These are phyloP conservation scores for Aproaerema taeniolella DNA, from an alignment of 2,888 invertebrate species.

Conservation along the genomic window DNA sequence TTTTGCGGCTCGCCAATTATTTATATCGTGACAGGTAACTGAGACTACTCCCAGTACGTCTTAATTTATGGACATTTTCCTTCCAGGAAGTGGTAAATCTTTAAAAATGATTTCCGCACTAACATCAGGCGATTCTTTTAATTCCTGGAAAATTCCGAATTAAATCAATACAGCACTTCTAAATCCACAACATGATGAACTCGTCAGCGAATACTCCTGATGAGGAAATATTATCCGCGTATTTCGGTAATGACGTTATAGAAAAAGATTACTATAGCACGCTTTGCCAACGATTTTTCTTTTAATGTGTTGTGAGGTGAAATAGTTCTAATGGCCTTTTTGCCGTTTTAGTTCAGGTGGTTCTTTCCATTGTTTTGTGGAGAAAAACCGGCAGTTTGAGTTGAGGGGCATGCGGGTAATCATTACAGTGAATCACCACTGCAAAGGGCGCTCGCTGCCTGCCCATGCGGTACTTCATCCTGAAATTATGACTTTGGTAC, in stretches of 20 bases:
- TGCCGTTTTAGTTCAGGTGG: constrained; percentile 45
- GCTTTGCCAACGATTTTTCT: constrained; percentile 9
- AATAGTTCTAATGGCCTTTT: constrained; percentile 38
- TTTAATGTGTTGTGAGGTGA: constrained; percentile 14
- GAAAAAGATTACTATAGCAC: constrained; percentile 4
- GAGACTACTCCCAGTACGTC: constrained; percentile 50
- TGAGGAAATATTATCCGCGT: no score
- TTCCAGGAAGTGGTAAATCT: constrained; percentile 26
- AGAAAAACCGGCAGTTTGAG: constrained; percentile 21
- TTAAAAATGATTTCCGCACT: neutral
- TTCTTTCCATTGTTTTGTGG: constrained; percentile 27
- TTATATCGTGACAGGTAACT: constrained; percentile 57
- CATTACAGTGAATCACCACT: constrained; percentile 61
- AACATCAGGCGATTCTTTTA: no score
- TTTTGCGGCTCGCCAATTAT: constrained; percentile 59
- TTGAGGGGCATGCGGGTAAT: constrained; percentile 30
- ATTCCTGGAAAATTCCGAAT: no score
- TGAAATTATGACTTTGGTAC: constrained; percentile 68
- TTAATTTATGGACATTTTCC: constrained; percentile 63
- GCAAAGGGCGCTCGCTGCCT: constrained; percentile 52
- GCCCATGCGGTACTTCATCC: constrained; percentile 64
- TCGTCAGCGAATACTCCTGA: no score
- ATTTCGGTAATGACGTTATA: neutral
- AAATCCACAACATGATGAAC: no score
- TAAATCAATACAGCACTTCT: no score